Conservation (phyloP, 1,140 invertebrate genomes). For the Plectrocnemia conspersa region DNA sequence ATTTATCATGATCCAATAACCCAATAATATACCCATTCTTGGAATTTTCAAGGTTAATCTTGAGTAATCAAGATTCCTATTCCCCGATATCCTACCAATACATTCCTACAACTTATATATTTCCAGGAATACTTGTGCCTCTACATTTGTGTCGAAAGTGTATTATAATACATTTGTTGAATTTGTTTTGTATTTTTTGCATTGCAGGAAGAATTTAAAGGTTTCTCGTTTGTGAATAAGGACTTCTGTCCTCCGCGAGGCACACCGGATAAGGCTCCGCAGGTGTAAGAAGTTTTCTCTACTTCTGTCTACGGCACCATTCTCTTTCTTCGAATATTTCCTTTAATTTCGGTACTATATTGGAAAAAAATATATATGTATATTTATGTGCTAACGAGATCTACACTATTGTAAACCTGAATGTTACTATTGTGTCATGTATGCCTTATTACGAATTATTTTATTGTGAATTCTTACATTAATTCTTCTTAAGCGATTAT, state of each 20-base stretch:
- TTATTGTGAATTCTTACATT: constrained; percentile 1
- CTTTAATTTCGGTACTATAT: not conserved
- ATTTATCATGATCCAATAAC: no score
- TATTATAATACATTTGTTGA: not conserved
- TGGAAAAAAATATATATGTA: not conserved
- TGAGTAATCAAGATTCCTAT: no score
- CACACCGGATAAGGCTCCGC: constrained; percentile 40
- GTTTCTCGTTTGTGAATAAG: constrained; percentile 94
- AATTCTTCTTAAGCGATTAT: not conserved
- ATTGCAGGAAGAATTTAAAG: constrained; percentile 89
- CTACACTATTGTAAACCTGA: constrained; percentile 10
- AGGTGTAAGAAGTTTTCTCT: constrained; percentile 36
- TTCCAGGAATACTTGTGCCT: no score
- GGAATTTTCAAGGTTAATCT: no score
- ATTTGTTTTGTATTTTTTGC: constrained; percentile 2
- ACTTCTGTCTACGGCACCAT: not conserved
- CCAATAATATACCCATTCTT: no score
- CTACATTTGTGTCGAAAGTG: no score
- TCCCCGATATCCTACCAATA: no score
- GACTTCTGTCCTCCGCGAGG: constrained; percentile 78
- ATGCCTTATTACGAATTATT: not conserved
- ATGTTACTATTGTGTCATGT: constrained; percentile 13
- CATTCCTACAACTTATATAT: no score
- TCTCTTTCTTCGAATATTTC: not conserved
- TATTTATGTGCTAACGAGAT: constrained; percentile 2